These are phyloP conservation scores for Varanus salvator DNA, from an alignment of 2,113 vertebrate genomes.

Conservation along the genomic window DNA sequence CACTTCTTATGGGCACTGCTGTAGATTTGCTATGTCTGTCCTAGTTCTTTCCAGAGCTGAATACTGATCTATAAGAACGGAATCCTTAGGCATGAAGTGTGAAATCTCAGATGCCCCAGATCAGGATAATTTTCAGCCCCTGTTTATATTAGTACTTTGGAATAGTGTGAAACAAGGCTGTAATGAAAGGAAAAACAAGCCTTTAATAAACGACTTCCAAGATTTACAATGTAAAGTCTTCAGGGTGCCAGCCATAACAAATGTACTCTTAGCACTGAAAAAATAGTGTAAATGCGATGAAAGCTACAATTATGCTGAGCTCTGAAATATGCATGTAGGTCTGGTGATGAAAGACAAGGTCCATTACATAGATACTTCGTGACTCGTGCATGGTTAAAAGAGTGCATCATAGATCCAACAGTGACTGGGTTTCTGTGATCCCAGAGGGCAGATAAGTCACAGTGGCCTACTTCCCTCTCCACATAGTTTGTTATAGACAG, in stretches of 20 bases:
- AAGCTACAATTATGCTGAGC: constrained; percentile 2
- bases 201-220: constrained; percentile 14
- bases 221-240: neutral
- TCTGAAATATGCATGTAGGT: neutral
- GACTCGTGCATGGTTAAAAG: neutral
- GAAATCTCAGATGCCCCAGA: constrained; percentile 1
- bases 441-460: too few relatives aligned
- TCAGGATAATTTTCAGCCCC: constrained; percentile 14
- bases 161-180: neutral
- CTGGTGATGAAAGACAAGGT: neutral
- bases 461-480: too few relatives aligned
- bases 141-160: neutral
- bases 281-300: constrained; percentile 21
- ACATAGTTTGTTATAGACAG: too few relatives aligned
- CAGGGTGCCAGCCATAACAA: constrained; percentile 2
- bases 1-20: neutral
- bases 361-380: neutral
- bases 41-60: neutral
- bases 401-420: neutral
- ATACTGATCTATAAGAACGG: neutral
- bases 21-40: neutral
- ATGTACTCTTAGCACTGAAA: neutral
- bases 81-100: neutral
- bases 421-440: too few relatives aligned
- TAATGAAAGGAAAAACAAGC: constrained; percentile 12